Evolutionary conservation across 2,113 vertebrate genomes (phyloP), one percentile per base, ranked within the genome.

Genomic region (Athene noctua): DNA sequence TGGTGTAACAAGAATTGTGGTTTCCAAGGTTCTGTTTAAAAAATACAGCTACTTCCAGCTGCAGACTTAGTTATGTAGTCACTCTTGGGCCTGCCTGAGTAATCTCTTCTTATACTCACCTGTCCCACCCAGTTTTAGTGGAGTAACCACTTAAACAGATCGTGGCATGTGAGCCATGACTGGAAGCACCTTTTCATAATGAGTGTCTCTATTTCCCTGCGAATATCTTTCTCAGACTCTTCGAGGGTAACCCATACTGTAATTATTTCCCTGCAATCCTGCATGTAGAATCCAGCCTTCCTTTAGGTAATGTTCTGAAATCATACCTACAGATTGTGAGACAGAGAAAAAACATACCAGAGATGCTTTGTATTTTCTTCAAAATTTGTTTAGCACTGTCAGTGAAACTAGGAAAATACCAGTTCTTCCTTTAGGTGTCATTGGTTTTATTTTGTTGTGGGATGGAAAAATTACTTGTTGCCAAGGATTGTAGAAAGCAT

Each of bases 71-170:
- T 87, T 92, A 90, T 0, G 0, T 74, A 94, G 72, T 83, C 42
- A 38, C 70, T 95, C 68, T 63, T 67, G 61, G 62, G 26, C 67
- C 80, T 95, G 72, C 52, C 25, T 87, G 80, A 61, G 49, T 93
- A 86, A 74, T 93, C 47, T 74, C 75, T 67, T 89, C 70, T 77
- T 80, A 59, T 34, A 54, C 55, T 91, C 81, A 67, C 91, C 85
- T 90, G 90, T 96, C 91, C 88, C 88, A 88, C 92, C 87, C 91
- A 90, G 32, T 92, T 95, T 84, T 95, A 91, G 67, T 61, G 59
- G 59, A 85, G 71, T 86, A 96, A 91, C 46, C 57, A 32, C 55
- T 80, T 82, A 40, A 92, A 86, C 72, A 81, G 81, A 93, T 90
- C 7, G 0, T 46, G 57, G 71, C 74, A 47, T 77, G 79, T 68